These are phyloP conservation scores for Girardinus metallicus DNA, from an alignment of 2,797 vertebrate species.

Conservation along the genomic window DNA sequence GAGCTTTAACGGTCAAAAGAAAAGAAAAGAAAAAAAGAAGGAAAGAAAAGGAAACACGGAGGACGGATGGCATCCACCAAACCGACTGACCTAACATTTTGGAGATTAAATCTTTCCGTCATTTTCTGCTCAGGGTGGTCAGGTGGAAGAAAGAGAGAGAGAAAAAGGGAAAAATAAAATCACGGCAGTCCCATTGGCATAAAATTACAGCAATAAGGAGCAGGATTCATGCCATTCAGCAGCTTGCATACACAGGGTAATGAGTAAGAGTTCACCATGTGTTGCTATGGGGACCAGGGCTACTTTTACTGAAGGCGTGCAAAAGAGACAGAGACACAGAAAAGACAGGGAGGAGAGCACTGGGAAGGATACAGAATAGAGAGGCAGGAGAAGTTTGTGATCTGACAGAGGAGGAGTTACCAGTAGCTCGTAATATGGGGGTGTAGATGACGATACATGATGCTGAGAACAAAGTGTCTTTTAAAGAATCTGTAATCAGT, in stretches of 20 bases:
- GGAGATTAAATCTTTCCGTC: slow-evolving; percentile 17
- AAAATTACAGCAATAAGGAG: slow-evolving; percentile 61
- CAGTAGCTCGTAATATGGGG: neutral
- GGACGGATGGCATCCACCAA: neutral
- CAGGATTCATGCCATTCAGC: slow-evolving; percentile 55
- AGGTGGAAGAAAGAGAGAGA: neutral
- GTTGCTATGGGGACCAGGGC: slow-evolving; percentile 78
- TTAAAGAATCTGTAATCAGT: neutral
- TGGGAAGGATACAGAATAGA: slow-evolving; percentile 32
- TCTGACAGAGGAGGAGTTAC: slow-evolving; percentile 67
- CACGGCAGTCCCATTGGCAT: slow-evolving; percentile 34
- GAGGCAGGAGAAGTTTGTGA: slow-evolving; percentile 43
- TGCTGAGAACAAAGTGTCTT: neutral
- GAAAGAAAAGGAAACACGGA: neutral
- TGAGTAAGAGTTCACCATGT: slow-evolving; percentile 74
- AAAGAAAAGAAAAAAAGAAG: slow-evolving; percentile 17
- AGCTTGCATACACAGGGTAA: slow-evolving; percentile 62
- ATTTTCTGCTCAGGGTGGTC: neutral
- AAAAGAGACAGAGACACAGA: slow-evolving; percentile 75
- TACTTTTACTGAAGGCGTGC: slow-evolving; percentile 75
- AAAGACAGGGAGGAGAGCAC: slow-evolving; percentile 66
- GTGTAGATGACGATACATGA: neutral
- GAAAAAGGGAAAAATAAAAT: slow-evolving; percentile 9
- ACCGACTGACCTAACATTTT: slow-evolving; percentile 21
- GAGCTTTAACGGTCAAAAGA: slow-evolving; percentile 67